A percentile compares a stretch with the other conserved stretches of the same genome.
These are phyloP conservation scores for Chauna torquata DNA, from an alignment of 2,113 vertebrate genomes.

Conservation along the genomic window DNA sequence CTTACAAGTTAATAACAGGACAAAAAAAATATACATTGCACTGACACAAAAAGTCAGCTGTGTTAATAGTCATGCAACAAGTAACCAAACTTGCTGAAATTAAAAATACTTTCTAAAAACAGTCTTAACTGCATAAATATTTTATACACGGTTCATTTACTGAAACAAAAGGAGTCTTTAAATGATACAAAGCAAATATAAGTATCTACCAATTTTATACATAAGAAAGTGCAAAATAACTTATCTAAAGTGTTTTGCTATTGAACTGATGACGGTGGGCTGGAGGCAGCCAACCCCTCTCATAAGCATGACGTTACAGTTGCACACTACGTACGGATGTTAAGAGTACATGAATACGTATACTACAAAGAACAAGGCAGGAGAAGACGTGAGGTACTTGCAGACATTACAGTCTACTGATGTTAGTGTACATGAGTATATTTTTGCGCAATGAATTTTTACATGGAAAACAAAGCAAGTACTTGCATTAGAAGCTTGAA, in stretches of 20 bases:
- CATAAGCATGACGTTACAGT: conserved; percentile 79
- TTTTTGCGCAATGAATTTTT: conserved; percentile 45
- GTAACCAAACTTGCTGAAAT: conserved; percentile 99
- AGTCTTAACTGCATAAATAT: conserved; percentile 98
- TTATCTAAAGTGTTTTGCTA: conserved; percentile 84
- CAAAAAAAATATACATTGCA: conserved; percentile 94
- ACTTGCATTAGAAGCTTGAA: conserved; percentile 56
- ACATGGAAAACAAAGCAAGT: conserved; percentile 62
- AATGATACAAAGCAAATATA: conserved; percentile 88
- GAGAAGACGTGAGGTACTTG: conserved; percentile 72
- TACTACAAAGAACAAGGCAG: conserved; percentile 69
- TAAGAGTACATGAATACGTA: conserved; percentile 68
- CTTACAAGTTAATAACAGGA: conserved; percentile 88
- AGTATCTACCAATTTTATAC: conserved; percentile 87
- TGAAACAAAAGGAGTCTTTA: conserved; percentile 85
- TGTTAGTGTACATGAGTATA: conserved; percentile 41
- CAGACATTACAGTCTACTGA: conserved; percentile 58
- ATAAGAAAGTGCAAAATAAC: conserved; percentile 92
- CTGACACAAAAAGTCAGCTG: conserved; percentile 99
- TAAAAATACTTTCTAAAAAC: conserved; percentile 92
- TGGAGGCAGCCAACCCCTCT: conserved; percentile 69
- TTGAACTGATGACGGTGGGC: conserved; percentile 71
- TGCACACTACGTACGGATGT: conserved; percentile 76
- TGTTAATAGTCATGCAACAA: conserved; percentile 99
- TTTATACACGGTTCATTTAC: conserved; percentile 96